A percentile compares a stretch with the other conserved stretches of the same genome.
Evolutionary conservation across 2,888 invertebrate genomes (phyloP).

Genomic region (Philhelius pedissequus): DNA sequence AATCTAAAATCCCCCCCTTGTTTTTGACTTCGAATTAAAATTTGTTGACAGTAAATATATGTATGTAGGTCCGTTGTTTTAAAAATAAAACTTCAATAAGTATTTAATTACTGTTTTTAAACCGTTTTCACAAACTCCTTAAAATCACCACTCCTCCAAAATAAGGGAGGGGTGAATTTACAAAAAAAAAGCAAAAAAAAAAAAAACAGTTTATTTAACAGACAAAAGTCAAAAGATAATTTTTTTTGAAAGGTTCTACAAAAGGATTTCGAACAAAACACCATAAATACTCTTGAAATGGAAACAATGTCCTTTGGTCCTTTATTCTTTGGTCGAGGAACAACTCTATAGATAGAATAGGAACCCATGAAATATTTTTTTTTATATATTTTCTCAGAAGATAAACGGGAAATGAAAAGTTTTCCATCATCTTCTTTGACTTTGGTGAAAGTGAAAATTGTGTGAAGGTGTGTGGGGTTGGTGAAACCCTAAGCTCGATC

Average conservation of each 20-base stretch:
- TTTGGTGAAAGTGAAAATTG: slow-evolving; percentile 41
- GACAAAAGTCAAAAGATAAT: slow-evolving; percentile 30
- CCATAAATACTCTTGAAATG: slow-evolving; percentile 2
- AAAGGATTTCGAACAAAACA: slow-evolving; percentile 23
- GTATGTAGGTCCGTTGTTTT: background rate
- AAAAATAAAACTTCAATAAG: slow-evolving; percentile 24
- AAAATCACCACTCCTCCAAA: background rate
- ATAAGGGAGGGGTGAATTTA: background rate
- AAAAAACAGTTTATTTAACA: background rate
- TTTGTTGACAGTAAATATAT: slow-evolving; percentile 13
- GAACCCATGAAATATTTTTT: background rate
- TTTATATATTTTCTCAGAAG: slow-evolving; percentile 2
- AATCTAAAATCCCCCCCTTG: background rate
- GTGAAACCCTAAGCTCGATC: slow-evolving; percentile 13
- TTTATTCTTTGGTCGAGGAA: background rate
- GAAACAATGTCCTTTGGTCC: slow-evolving; percentile 17
- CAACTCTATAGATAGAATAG: background rate
- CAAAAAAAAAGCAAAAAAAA: background rate
- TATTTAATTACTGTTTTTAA: slow-evolving; percentile 48
- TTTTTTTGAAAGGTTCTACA: slow-evolving; percentile 17
- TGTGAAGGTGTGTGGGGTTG: background rate
- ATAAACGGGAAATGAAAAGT: slow-evolving; percentile 54
- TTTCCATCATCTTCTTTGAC: slow-evolving; percentile 41
- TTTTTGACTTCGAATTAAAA: background rate
- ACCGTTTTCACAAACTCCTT: background rate